Evolutionary conservation across 2,888 invertebrate genomes (phyloP), one percentile per base, ranked within the genome.

Genomic region (Arenicola marina): DNA sequence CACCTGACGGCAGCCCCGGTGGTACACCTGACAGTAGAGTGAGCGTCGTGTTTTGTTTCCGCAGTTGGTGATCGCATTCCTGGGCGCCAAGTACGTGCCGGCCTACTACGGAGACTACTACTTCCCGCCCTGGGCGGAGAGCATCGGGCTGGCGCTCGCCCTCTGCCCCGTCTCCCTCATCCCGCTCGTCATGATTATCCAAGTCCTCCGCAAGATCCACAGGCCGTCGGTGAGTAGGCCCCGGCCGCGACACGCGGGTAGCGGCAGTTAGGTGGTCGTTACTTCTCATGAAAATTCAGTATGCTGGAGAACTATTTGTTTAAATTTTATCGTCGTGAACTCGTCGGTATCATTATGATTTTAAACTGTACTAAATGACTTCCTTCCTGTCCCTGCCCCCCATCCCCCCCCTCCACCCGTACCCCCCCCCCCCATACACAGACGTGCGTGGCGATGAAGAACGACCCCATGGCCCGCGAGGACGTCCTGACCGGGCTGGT

Each of bases 61-160:
- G 11, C 65, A 67, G 67, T 56, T 48, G 32, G 67, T 67, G 28
- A 65, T 69, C 29, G 57, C 57, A 21, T 67, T 69, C 61, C 59
- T 69, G 58, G 62, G 54, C 0, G 56, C 38, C 15, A 56, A 59
- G 24, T 63, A 67, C 28, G 54, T 55, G 29, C 65, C 69, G 2
- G 56, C 65, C 7, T 51, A 57, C 53, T 69, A 69, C 44, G 69
- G 69, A 2, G 34, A 45, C 34, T 67, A 69, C 64, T 28, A 18
- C 7, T 65, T 68, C 58, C 68, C 67, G 11, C 28, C 29, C 11
- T 66, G 56, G 51, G 65, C 68, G 15, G 51, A 61, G 51, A 44
- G 48, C 24, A 61, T 68, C 31, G 68, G 68, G 24, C 66, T 62
- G 68, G 43, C 34, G 24, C 7, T 68, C 1, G 70, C 60, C 3